phyloP scores from a whole-genome alignment of 1,140 invertebrate species.

The Sitophilus oryzae region DNA sequence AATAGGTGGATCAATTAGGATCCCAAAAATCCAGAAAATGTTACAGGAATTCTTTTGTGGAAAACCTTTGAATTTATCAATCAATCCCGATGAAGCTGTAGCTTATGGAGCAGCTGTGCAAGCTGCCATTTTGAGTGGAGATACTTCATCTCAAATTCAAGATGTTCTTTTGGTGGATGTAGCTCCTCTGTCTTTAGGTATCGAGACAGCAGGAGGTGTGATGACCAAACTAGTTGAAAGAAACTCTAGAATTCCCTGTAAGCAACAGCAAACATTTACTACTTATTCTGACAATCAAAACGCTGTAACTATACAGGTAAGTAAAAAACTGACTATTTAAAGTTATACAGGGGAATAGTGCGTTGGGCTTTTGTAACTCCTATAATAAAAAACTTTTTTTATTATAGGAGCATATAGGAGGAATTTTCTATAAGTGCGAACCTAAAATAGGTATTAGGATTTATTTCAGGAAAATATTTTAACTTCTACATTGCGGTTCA shows the following conservation, averaged over 20 bases:
- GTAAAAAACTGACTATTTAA: background rate
- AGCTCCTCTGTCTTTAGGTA: conserved; percentile 62
- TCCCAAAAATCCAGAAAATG: conserved; percentile 61
- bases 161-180: conserved; percentile 72
- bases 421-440: too few relatives aligned
- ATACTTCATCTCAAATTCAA: conserved; percentile 64
- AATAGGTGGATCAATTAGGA: conserved; percentile 56
- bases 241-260: conserved; percentile 64
- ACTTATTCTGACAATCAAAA: conserved; percentile 64
- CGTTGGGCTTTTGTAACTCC: too few relatives aligned
- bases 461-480: too few relatives aligned
- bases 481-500: too few relatives aligned
- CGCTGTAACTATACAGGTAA: conserved; percentile 70
- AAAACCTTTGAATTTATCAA: conserved; percentile 62
- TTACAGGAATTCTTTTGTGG: conserved; percentile 61
- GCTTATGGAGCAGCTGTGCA: conserved; percentile 70
- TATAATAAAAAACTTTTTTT: too few relatives aligned
- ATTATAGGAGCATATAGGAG: too few relatives aligned
- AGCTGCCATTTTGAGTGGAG: conserved; percentile 66
- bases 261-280: conserved; percentile 60
- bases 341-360: background rate
- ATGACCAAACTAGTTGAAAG: conserved; percentile 62
- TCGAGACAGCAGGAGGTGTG: conserved; percentile 63
- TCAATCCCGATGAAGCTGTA: conserved; percentile 75
- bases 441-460: too few relatives aligned